Evolutionary conservation across 2,113 vertebrate genomes (phyloP), one percentile per base, ranked within the genome.

Genomic region (Ceyx melanurus): DNA sequence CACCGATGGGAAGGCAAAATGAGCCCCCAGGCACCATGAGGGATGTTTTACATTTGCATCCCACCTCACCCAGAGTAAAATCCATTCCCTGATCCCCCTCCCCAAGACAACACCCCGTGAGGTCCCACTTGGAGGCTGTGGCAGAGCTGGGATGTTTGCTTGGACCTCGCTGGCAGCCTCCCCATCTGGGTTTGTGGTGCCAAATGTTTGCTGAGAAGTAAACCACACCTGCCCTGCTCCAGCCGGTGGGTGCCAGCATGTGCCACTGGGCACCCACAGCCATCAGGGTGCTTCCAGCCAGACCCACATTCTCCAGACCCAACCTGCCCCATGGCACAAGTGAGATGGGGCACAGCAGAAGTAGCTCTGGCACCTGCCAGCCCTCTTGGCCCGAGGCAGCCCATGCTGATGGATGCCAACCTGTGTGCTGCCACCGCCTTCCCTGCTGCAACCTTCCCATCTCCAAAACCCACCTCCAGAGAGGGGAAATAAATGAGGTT

Each of bases 121-220:
- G 2, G 5, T 56, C 64, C 31, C 20, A 1, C 45, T 50, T 68
- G 43, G 13, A 33, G 35, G 23, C 64, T 68, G 14, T 0, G 0
- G 50, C 61, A 86, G 45, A 57, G 70, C 45, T 0, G 2, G 35
- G n/a, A 23, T 37, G 35, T 75, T 85, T 37, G 74, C 65, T 58
- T 19, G 40, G 23, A 62, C 13, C 43, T 4, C 1, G 23, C 66
- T 58, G 6, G 58, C 82, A 13, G 54, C 33, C 86, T 73, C 73
- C 71, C 85, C 25, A 42, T 14, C 79, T 54, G 46, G 2, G 1
- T 35, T 67, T 64, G 35, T 1, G 7, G n/a, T 71, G 53, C 57
- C 46, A 37, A 31, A n/a, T 4, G 2, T 61, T 80, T 73, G 60
- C 58, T 7, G 2, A 78, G 87, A 4, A 3, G 72, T 65, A 76